Base-by-base conservation (phyloP, 2,797 vertebrate genomes). In the Xyrichtys novacula region DNA sequence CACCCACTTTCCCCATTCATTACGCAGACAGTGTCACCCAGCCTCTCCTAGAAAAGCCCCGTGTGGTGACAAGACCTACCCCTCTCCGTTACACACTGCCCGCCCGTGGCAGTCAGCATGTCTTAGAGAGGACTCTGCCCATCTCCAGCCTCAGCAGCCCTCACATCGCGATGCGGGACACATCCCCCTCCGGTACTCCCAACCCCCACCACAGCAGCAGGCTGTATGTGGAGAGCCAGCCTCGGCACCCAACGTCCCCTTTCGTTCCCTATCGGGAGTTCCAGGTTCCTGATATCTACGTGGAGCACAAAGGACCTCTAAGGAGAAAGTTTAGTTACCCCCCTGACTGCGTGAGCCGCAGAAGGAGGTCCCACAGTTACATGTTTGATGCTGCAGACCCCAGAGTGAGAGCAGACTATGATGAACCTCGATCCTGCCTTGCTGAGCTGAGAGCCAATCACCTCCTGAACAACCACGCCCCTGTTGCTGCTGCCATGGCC, bases 81-180 rank as follows among this genome's bases (percentile, higher is more conserved):
- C 89, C 90, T 3, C 83, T 94, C 20, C 90, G 89, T 49, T 81
- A 91, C 88, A 92, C 93, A n/a, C 80, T 96, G 65, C 91, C 93
- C 12, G 70, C 65, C 69, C 81, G 85, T 46, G 90, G 89, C 36
- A 89, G 64, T 54, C 91, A 93, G 57, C 94, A 92, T 17, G 71
- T 85, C 1, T 84, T 93, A 10, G 94, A 95, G 61, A 92, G 93
- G 68, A 89, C 92, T 5, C 91, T 94, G 22, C 88, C 95, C 34
- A 93, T 95, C 78, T 95, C 94, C 69, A 94, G 94, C 69, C 88
- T 90, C n/a, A 94, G 90, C 83, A 94, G 90, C 64, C 93, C 94
- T 16, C 95, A 95, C 59, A 89, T 95, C 3, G 89, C 94, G 47
- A 92, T 93, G 49, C 90, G 92, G 78, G 92, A 95, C 61, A 83